phyloP scores from a whole-genome alignment of 1,140 invertebrate species.

The Helicoverpa zea region DNA sequence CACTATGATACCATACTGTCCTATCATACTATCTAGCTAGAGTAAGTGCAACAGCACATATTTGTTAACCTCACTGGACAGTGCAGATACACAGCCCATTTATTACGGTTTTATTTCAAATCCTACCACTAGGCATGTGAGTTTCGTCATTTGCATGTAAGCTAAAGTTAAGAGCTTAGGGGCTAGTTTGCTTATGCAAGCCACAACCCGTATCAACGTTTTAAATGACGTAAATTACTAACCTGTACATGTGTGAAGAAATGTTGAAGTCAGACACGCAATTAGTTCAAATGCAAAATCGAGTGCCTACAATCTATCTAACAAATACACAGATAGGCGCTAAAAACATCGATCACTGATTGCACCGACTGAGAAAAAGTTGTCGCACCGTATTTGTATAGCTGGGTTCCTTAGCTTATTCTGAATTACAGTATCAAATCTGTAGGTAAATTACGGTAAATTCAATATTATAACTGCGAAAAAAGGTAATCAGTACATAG shows the following conservation, averaged over 20 bases:
- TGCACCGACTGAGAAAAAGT: slow-evolving; percentile 14
- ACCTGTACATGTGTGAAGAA: slow-evolving; percentile 57
- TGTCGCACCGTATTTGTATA: slow-evolving; percentile 6
- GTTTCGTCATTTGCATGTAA: slow-evolving; percentile 71
- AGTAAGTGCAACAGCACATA: background rate
- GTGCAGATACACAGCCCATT: background rate
- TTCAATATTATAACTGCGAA: too few relatives aligned
- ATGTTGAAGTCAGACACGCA: slow-evolving; percentile 45
- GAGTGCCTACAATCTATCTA: background rate
- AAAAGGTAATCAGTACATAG: too few relatives aligned
- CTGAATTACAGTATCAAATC: background rate
- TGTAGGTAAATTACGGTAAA: too few relatives aligned
- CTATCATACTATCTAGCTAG: background rate
- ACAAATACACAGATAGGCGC: slow-evolving; percentile 22
- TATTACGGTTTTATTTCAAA: slow-evolving; percentile 47
- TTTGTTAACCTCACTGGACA: background rate
- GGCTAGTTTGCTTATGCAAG: slow-evolving; percentile 76
- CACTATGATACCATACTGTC: too few relatives aligned
- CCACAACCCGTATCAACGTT: slow-evolving; percentile 66
- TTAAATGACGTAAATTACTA: slow-evolving; percentile 74
- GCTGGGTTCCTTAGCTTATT: background rate
- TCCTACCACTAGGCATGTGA: slow-evolving; percentile 54
- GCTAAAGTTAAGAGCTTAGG: slow-evolving; percentile 68
- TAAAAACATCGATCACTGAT: slow-evolving; percentile 37
- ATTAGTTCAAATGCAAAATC: slow-evolving; percentile 38